Percentiles rank a stretch among this genome's conserved stretches.
These are phyloP conservation scores for Psittacula derbiana DNA, from an alignment of 2,797 vertebrate genomes.

Conservation along the genomic window DNA sequence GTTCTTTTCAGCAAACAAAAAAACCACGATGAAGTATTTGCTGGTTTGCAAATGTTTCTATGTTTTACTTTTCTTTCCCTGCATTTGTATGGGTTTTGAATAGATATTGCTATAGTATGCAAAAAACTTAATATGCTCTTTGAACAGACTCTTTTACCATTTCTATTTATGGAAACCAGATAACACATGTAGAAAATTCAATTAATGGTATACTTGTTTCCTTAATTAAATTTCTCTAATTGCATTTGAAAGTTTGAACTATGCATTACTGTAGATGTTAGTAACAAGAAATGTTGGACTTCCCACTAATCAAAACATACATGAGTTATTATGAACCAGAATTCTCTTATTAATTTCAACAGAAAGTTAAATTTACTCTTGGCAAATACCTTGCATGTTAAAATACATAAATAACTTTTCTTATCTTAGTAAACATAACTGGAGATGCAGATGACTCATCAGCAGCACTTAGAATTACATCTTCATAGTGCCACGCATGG, in stretches of 20 bases:
- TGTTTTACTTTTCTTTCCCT: not conserved
- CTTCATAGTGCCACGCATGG: not conserved
- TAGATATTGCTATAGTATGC: not conserved
- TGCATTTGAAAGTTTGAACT: conserved; percentile 10
- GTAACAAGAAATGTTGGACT: not conserved
- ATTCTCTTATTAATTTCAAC: conserved; percentile 34
- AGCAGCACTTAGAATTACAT: conserved; percentile 27
- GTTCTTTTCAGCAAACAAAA: not conserved
- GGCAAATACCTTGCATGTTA: not conserved
- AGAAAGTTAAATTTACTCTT: conserved; percentile 3
- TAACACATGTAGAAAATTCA: not conserved
- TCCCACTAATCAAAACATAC: conserved; percentile 40
- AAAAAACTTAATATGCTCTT: not conserved
- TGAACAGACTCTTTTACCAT: not conserved
- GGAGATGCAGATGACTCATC: conserved; percentile 6
- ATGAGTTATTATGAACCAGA: conserved; percentile 7
- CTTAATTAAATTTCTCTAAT: conserved; percentile 25
- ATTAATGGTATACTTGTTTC: not conserved
- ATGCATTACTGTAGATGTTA: not conserved
- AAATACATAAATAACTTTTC: not conserved
- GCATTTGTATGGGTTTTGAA: not conserved
- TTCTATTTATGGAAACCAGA: not conserved
- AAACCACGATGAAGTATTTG: not conserved
- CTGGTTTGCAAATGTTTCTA: not conserved
- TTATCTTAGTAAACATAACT: conserved; percentile 44